These are phyloP conservation scores for Virgularia gustaviana DNA, from an alignment of 92 coral and sea anemone genomes.

Conservation along the genomic window DNA sequence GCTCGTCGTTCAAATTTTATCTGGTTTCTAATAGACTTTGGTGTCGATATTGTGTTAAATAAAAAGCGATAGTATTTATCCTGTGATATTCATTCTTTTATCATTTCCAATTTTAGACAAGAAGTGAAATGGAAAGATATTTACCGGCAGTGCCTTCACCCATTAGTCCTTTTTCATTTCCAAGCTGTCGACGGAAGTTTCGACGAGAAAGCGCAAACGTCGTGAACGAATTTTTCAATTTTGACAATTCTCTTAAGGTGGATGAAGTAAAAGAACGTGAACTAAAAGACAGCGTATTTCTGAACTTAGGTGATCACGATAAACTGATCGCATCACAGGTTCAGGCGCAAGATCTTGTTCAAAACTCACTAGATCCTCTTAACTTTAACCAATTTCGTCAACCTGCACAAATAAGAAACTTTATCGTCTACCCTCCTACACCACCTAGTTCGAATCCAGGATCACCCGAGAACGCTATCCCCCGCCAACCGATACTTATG, in stretches of 20 bases:
- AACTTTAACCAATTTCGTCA: constrained; percentile 31
- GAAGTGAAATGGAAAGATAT: constrained; percentile 94
- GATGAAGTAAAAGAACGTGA: constrained; percentile 46
- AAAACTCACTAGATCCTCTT: constrained; percentile 24
- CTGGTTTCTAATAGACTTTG: too few relatives aligned
- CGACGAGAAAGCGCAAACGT: constrained; percentile 99
- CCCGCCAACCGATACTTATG: constrained; percentile 64
- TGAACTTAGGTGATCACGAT: constrained; percentile 46
- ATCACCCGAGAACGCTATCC: constrained; percentile 84
- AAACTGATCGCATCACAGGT: constrained; percentile 30
- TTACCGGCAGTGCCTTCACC: constrained; percentile 83
- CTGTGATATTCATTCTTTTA: constrained; percentile 12
- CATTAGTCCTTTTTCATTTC: constrained; percentile 66
- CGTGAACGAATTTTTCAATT: constrained; percentile 89
- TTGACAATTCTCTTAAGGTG: constrained; percentile 73
- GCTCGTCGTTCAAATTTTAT: too few relatives aligned
- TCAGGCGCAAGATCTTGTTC: constrained; percentile 35
- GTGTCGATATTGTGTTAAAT: not conserved
- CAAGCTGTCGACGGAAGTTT: constrained; percentile 83
- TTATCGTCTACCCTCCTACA: constrained; percentile 91
- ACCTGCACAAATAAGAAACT: constrained; percentile 12
- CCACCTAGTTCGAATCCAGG: constrained; percentile 99
- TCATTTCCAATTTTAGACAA: too few relatives aligned
- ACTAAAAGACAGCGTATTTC: constrained; percentile 43
- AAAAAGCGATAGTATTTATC: not conserved